phyloP scores from a whole-genome alignment of 92 coral and sea anemone genomes.

The Palythoa grandiflora region DNA sequence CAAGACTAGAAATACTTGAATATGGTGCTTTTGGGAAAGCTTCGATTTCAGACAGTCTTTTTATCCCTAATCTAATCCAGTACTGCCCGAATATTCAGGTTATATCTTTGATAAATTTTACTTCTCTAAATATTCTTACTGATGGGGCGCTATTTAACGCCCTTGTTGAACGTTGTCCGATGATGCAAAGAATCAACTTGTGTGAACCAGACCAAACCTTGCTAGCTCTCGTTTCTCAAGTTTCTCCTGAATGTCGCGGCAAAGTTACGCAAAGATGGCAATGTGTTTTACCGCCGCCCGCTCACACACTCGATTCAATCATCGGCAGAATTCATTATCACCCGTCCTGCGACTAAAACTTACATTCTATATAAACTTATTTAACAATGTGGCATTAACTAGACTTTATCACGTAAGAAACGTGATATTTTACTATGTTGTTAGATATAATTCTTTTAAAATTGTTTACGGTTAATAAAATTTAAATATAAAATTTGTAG shows the following conservation, averaged over 20 bases:
- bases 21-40: constrained; percentile 99
- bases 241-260: constrained; percentile 73
- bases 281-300: constrained; percentile 95
- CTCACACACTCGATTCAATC: constrained; percentile 89
- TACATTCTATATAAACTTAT: not conserved
- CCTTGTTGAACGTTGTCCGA: constrained; percentile 79
- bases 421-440: not conserved
- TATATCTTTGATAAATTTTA: constrained; percentile 91
- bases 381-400: not conserved
- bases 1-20: constrained; percentile 90
- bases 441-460: not conserved
- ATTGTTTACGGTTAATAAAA: not conserved
- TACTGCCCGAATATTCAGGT: constrained; percentile 82
- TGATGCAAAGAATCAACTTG: constrained; percentile 81
- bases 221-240: constrained; percentile 73
- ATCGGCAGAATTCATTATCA: constrained; percentile 80
- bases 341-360: constrained; percentile 36
- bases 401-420: not conserved
- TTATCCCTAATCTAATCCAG: constrained; percentile 91
- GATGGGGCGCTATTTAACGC: constrained; percentile 89
- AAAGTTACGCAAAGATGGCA: constrained; percentile 98
- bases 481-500: no score
- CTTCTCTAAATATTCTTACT: constrained; percentile 83
- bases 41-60: constrained; percentile 93
- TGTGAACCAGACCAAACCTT: constrained; percentile 96